Evolutionary conservation across 2,888 invertebrate species (phyloP), one percentile per base, ranked within the genome.

Genomic region (Entomobrya proxima): DNA sequence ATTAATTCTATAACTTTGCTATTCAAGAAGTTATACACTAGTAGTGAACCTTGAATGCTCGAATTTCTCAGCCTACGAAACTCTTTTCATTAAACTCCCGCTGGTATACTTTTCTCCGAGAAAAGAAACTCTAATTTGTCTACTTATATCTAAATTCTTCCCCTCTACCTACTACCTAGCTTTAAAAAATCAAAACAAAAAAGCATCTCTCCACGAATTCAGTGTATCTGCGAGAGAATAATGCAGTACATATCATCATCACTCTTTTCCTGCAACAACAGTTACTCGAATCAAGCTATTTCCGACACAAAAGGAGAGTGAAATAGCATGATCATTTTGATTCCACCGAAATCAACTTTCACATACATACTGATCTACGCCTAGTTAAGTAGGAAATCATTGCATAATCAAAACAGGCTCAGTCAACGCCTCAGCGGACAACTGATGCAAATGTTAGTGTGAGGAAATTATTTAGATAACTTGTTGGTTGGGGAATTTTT

Each of bases 381-480:
- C 52, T 72, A 72, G 50, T 76, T 83, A 83, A 64, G 52, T 24
- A 83, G 72, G 82, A 83, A 83, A 83, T 83, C 82, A 83, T 83
- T 37, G 76, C 82, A 76, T 83, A 83, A 83, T 83, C 82, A 83
- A 83, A 76, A 67, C 82, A 67, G 82, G 82, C 82, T 83, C 64
- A 75, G 24, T 75, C 72, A 44, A 37, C 18, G 58, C 27, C 75
- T 50, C 80, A 52, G 40, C 21, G 37, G 67, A 35, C 47, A 47
- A 78, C 47, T 78, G 47, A 32, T 67, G 67, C 27, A 52, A 47
- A 52, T 55, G 80, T 32, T 72, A 55, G 61, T 75, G 44, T 21
- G 52, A 75, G 32, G 44, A 69, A 64, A 83, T 83, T 67, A 83
- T 83, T 69, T 72, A 64, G 35, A 47, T 83, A 75, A 76, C 76